A percentile compares a stretch with the other conserved stretches of the same genome.
phyloP scores from a whole-genome alignment of 2,113 vertebrate genomes.

The Sinocyclocheilus maitianheensis region DNA sequence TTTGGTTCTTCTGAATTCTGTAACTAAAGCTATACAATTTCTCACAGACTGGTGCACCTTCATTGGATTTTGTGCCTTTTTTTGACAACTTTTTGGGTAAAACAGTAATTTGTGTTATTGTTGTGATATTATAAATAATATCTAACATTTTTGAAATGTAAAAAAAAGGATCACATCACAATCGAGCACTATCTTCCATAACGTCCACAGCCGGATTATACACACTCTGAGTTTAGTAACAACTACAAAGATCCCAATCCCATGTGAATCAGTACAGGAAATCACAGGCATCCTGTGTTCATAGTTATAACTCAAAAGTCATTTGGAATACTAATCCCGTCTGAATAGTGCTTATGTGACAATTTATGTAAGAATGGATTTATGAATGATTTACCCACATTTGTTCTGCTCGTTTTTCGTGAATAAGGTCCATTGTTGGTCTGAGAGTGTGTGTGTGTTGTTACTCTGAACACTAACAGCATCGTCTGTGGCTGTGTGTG shows the following conservation, averaged over 20 bases:
- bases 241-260: background rate
- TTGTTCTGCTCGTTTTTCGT: conserved; percentile 9
- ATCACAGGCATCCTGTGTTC: background rate
- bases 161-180: background rate
- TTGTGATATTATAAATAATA: too few relatives aligned
- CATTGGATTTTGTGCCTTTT: too few relatives aligned
- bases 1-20: background rate
- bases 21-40: background rate
- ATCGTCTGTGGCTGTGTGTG: conserved; percentile 30
- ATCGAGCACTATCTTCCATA: background rate
- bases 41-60: too few relatives aligned
- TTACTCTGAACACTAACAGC: conserved; percentile 27
- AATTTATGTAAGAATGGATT: background rate
- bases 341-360: background rate
- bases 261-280: background rate
- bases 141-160: too few relatives aligned
- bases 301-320: background rate
- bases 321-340: background rate
- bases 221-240: background rate
- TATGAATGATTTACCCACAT: background rate
- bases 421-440: background rate
- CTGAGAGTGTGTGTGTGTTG: conserved; percentile 28
- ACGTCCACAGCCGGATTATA: background rate
- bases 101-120: too few relatives aligned
- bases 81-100: too few relatives aligned